A percentile compares a stretch with the other conserved stretches of the same genome.
Conservation (phyloP, 2,888 invertebrate species). For the Agrotis ipsilon region DNA sequence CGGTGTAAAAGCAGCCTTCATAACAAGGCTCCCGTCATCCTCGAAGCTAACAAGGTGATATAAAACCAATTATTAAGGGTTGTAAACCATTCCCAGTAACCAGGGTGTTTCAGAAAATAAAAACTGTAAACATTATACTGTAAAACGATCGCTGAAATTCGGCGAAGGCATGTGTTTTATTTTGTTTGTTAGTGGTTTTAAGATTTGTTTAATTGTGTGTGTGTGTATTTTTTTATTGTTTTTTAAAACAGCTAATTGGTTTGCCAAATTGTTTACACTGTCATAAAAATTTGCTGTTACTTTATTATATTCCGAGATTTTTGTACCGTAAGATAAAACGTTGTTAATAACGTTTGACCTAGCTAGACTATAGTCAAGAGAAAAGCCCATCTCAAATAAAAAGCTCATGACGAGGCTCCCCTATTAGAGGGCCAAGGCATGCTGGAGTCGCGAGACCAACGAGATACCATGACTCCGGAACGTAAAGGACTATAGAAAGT, state of each 20-base stretch:
- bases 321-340: too few species aligned
- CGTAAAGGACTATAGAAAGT: too few species aligned
- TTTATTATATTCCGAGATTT: too few species aligned
- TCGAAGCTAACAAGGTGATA: conserved; percentile 74
- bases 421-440: too few species aligned
- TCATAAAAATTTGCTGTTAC: background rate
- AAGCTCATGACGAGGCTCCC: too few species aligned
- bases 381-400: too few species aligned
- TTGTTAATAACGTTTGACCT: too few species aligned
- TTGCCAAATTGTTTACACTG: background rate
- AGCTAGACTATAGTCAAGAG: too few species aligned
- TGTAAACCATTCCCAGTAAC: conserved; percentile 71
- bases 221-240: background rate
- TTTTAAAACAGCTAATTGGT: background rate
- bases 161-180: conserved; percentile 36
- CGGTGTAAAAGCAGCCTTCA: conserved; percentile 67
- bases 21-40: conserved; percentile 73
- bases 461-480: too few species aligned
- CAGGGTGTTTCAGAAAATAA: conserved; percentile 57
- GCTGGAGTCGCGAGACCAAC: too few species aligned
- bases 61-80: conserved; percentile 78
- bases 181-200: conserved; percentile 22
- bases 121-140: conserved; percentile 22
- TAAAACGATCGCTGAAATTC: conserved; percentile 48
- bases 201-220: background rate